A percentile compares a stretch with the other conserved stretches of the same genome.
phyloP scores from a whole-genome alignment of 2,113 vertebrate genomes.

The Bubo bubo region DNA sequence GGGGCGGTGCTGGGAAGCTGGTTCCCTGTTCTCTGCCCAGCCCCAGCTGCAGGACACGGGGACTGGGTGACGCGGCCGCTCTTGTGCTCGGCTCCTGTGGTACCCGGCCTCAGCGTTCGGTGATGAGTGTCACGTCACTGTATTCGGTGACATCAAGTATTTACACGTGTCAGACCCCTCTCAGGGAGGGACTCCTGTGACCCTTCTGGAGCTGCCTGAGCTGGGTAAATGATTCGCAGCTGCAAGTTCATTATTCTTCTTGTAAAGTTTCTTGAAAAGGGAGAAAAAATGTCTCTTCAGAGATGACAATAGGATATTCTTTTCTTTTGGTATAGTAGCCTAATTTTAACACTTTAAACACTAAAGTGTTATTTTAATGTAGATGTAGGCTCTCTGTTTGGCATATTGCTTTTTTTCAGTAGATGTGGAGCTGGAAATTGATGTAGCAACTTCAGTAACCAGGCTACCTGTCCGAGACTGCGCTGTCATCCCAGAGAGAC shows the following conservation, averaged over 20 bases:
- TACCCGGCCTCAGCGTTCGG: too few relatives aligned
- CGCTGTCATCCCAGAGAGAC: fast-evolving
- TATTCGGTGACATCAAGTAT: not conserved
- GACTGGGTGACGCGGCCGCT: fast-evolving
- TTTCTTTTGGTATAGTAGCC: not conserved
- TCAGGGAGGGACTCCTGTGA: not conserved
- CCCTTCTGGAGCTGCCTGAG: not conserved
- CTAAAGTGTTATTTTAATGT: not conserved
- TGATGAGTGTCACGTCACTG: not conserved
- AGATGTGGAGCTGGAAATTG: not conserved
- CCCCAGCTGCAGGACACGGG: not conserved
- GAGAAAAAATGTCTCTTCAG: not conserved
- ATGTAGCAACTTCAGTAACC: not conserved
- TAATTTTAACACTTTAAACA: not conserved
- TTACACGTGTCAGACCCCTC: not conserved
- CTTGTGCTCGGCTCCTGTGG: not conserved
- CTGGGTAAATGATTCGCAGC: not conserved
- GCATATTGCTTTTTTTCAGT: not conserved
- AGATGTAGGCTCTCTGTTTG: not conserved
- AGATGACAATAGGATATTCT: not conserved
- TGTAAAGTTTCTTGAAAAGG: not conserved
- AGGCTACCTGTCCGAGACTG: not conserved
- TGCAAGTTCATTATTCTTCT: not conserved
- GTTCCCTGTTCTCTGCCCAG: not conserved
- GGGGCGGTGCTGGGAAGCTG: not conserved